Conservation (phyloP, 2,888 invertebrate genomes). For the Oxyteleia sp. region DNA sequence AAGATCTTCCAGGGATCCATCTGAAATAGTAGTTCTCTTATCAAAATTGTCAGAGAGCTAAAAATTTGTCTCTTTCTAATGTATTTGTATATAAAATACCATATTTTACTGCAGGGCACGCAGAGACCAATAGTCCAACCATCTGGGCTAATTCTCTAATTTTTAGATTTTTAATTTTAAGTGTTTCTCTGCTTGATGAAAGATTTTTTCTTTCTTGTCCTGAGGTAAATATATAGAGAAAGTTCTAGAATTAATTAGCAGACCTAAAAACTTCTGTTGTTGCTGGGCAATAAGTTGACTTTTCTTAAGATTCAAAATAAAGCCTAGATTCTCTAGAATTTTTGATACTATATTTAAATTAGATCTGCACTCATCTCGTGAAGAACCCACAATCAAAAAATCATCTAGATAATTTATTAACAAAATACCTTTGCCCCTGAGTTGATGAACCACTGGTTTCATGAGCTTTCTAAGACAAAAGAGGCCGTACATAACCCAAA, state of each 20-base stretch:
- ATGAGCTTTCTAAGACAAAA: too few relatives aligned
- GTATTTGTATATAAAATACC: slow-evolving; percentile 5
- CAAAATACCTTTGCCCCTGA: too few relatives aligned
- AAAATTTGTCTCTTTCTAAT: slow-evolving; percentile 12
- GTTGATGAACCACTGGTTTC: too few relatives aligned
- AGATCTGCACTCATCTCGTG: too few relatives aligned
- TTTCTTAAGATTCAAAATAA: slow-evolving; percentile 4
- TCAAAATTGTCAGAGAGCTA: slow-evolving; percentile 1
- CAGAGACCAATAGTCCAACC: neutral
- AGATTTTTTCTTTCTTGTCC: slow-evolving; percentile 1
- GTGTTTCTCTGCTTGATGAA: neutral
- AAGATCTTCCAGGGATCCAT: neutral
- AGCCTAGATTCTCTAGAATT: too few relatives aligned
- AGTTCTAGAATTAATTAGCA: slow-evolving; percentile 1
- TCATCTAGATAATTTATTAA: too few relatives aligned
- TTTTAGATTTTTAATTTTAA: neutral
- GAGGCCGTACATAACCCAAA: slow-evolving; percentile 18
- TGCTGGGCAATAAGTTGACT: neutral
- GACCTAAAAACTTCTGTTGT: slow-evolving; percentile 4
- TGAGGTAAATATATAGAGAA: neutral
- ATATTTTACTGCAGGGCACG: slow-evolving; percentile 14
- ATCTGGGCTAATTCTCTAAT: slow-evolving; percentile 14
- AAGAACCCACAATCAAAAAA: too few relatives aligned
- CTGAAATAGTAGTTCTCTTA: neutral
- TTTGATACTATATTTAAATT: too few relatives aligned